A percentile compares a stretch with the other conserved stretches of the same genome.
Conservation (phyloP, 2,113 vertebrate genomes). For the Pantherophis guttatus region DNA sequence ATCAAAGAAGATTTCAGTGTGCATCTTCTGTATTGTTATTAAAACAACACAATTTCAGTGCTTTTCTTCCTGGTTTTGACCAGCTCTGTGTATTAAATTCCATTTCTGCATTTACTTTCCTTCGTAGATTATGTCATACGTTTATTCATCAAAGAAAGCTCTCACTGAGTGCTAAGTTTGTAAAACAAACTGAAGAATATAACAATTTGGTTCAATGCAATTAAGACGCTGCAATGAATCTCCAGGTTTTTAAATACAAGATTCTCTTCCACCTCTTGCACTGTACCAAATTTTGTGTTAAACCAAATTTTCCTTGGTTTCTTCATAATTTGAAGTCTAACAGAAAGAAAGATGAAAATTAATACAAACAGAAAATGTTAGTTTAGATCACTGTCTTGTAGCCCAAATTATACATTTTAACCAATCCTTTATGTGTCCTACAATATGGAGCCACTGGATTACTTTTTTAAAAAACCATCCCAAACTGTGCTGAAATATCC, state of each 20-base stretch:
- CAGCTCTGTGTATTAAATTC: not conserved
- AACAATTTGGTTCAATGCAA: not conserved
- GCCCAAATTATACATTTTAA: not conserved
- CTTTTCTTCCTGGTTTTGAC: not conserved
- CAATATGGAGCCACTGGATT: not conserved
- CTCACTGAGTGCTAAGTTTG: not conserved
- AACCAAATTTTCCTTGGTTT: not conserved
- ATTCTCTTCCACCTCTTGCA: not conserved
- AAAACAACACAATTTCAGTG: not conserved
- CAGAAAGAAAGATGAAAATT: fast-evolving
- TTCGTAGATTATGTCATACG: not conserved
- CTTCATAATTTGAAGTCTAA: not conserved
- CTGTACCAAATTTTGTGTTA: not conserved
- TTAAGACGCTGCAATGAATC: not conserved
- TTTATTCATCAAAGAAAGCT: not conserved
- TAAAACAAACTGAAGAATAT: not conserved
- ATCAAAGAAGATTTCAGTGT: not conserved
- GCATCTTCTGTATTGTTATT: not conserved
- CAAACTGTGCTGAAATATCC: not conserved
- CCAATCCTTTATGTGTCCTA: not conserved
- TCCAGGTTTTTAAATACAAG: not conserved
- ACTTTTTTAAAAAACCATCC: too few relatives aligned
- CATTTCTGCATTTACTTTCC: not conserved
- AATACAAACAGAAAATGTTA: not conserved
- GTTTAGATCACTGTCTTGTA: not conserved